These are phyloP conservation scores for Halyomorpha halys DNA, from an alignment of 1,140 invertebrate genomes.

Conservation along the genomic window DNA sequence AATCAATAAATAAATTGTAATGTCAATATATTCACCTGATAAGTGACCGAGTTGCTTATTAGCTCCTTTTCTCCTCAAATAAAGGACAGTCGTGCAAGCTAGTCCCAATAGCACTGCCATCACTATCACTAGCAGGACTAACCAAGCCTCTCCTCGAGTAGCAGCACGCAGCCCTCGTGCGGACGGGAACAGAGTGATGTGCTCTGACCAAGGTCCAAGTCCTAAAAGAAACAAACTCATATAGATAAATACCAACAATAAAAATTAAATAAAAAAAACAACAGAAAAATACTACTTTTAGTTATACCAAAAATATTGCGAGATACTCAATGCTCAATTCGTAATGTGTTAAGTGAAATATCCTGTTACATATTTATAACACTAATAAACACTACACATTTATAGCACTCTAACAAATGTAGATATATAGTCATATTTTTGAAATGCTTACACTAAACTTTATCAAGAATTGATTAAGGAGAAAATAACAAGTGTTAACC, in stretches of 20 bases:
- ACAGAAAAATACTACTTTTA: too few relatives aligned
- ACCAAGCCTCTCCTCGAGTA: slow-evolving; percentile 53
- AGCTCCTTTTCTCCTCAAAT: slow-evolving; percentile 49
- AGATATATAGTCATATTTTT: too few relatives aligned
- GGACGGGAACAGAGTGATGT: slow-evolving; percentile 12
- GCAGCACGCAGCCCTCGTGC: slow-evolving; percentile 3
- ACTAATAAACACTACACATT: too few relatives aligned
- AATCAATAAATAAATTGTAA: background rate
- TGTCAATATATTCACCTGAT: slow-evolving; percentile 25
- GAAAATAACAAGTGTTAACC: too few relatives aligned
- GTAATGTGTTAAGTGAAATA: too few relatives aligned
- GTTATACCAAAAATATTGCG: too few relatives aligned
- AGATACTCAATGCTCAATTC: too few relatives aligned
- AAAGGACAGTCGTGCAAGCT: slow-evolving; percentile 46
- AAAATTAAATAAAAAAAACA: background rate
- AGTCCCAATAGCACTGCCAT: slow-evolving; percentile 54
- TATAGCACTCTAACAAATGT: too few relatives aligned
- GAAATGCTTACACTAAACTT: too few relatives aligned
- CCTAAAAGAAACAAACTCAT: background rate
- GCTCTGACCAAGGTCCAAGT: slow-evolving; percentile 13
- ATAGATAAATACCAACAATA: background rate
- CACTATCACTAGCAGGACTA: slow-evolving; percentile 57
- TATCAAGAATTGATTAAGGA: too few relatives aligned
- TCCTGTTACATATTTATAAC: too few relatives aligned
- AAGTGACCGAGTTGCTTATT: slow-evolving; percentile 32